Conservation (phyloP, 2,888 invertebrate genomes). For the Meiosimyza decipiens region DNA sequence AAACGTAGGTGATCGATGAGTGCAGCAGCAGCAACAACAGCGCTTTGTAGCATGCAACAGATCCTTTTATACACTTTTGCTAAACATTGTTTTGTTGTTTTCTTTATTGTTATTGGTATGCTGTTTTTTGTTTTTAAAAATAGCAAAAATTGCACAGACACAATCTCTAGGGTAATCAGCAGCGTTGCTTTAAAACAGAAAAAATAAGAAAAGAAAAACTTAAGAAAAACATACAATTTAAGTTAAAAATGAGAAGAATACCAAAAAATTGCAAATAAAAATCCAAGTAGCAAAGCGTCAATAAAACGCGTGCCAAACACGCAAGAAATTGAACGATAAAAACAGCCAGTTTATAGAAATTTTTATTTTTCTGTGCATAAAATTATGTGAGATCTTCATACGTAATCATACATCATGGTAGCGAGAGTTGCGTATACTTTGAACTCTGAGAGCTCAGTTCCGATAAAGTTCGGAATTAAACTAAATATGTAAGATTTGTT, state of each 20-base stretch:
- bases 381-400: no score
- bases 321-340: constrained; percentile 9
- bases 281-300: constrained; percentile 16
- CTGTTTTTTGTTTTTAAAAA: constrained; percentile 6
- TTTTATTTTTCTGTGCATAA: neutral
- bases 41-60: no score
- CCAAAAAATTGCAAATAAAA: neutral
- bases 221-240: constrained; percentile 21
- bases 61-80: neutral
- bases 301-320: constrained; percentile 28
- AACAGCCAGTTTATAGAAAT: neutral
- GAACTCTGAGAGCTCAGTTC: no score
- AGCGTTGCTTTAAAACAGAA: neutral
- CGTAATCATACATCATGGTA: no score
- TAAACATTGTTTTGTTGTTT: constrained; percentile 7
- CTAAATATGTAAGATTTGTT: no score
- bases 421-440: no score
- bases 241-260: constrained; percentile 12
- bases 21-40: neutral
- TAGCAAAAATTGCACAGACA: constrained; percentile 19
- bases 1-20: constrained; percentile 22
- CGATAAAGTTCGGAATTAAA: no score
- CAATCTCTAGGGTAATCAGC: constrained; percentile 28
- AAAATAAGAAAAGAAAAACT: neutral
- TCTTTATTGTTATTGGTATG: neutral